A percentile compares a stretch with the other conserved stretches of the same genome.
Evolutionary conservation across 1,140 invertebrate species (phyloP).

Genomic region (Elymnias hypermnestra): DNA sequence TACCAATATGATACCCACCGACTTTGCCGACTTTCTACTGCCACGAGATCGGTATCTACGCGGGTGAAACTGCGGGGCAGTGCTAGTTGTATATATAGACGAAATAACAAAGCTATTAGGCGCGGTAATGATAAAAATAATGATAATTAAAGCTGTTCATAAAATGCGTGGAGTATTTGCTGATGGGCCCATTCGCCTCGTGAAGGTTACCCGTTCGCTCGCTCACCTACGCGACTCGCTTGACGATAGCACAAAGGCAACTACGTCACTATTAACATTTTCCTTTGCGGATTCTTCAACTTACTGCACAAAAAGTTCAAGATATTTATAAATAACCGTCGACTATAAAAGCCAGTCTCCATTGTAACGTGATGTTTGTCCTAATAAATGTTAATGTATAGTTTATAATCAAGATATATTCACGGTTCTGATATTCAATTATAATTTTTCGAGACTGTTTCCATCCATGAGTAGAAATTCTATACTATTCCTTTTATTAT

Average conservation of each 20-base stretch:
- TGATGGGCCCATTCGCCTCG: slow-evolving; percentile 54
- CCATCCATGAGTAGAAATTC: too few relatives aligned
- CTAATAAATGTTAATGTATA: too few relatives aligned
- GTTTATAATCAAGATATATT: too few relatives aligned
- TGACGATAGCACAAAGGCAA: slow-evolving; percentile 28
- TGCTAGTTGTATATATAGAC: too few relatives aligned
- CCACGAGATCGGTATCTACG: too few relatives aligned
- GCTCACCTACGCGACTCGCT: slow-evolving; percentile 37
- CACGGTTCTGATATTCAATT: too few relatives aligned
- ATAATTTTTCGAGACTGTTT: too few relatives aligned
- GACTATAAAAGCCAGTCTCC: not conserved
- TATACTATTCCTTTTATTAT: too few relatives aligned
- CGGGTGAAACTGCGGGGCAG: too few relatives aligned
- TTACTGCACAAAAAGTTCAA: slow-evolving; percentile 1
- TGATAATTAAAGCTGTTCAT: slow-evolving; percentile 43
- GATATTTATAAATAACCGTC: slow-evolving; percentile 15
- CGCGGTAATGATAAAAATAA: slow-evolving; percentile 25
- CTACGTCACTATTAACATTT: slow-evolving; percentile 23
- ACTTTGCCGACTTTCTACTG: too few relatives aligned
- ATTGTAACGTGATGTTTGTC: not conserved
- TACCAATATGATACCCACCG: too few relatives aligned
- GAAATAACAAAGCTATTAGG: slow-evolving; percentile 13
- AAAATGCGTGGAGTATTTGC: slow-evolving; percentile 37
- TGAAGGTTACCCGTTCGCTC: slow-evolving; percentile 55
- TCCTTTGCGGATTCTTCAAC: slow-evolving; percentile 16